These are phyloP conservation scores for Atrina japonica DNA, from an alignment of 2,888 invertebrate genomes.

Conservation along the genomic window DNA sequence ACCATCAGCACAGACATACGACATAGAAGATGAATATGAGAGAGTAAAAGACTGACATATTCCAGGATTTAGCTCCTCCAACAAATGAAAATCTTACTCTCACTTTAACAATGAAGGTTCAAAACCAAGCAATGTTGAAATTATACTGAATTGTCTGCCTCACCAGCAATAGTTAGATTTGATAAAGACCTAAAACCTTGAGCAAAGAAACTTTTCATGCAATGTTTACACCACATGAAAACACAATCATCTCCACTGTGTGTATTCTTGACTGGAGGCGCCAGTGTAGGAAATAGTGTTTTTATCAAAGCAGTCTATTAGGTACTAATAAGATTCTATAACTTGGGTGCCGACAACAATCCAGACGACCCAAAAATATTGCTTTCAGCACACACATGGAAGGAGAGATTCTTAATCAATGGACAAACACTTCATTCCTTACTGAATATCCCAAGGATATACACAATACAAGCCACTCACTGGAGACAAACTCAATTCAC, in stretches of 20 bases:
- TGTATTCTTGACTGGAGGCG: slow-evolving; percentile 54
- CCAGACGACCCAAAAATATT: slow-evolving; percentile 36
- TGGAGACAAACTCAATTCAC: slow-evolving; percentile 12
- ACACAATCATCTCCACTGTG: slow-evolving; percentile 23
- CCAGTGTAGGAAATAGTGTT: slow-evolving; percentile 59
- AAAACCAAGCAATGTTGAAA: slow-evolving; percentile 17
- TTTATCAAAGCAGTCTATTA: slow-evolving; percentile 54
- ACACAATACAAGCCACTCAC: slow-evolving; percentile 13
- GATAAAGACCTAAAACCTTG: slow-evolving; percentile 24
- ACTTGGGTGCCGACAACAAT: slow-evolving; percentile 25
- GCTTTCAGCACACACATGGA: slow-evolving; percentile 47
- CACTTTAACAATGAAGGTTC: slow-evolving; percentile 2
- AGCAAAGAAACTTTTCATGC: slow-evolving; percentile 29
- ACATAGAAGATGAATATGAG: background rate
- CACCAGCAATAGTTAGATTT: slow-evolving; percentile 32
- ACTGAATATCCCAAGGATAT: slow-evolving; percentile 41
- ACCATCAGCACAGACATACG: slow-evolving; percentile 1
- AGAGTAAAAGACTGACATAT: slow-evolving; percentile 9
- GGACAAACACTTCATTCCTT: slow-evolving; percentile 45
- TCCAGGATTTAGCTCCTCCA: slow-evolving; percentile 24
- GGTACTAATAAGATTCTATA: slow-evolving; percentile 25
- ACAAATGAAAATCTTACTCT: slow-evolving; percentile 18
- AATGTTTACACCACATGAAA: slow-evolving; percentile 29
- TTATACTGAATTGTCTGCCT: slow-evolving; percentile 29
- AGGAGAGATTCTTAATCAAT: slow-evolving; percentile 44